Percentiles rank a stretch among this genome's conserved stretches.
Conservation (phyloP, 2,797 vertebrate species). For the Microctenopoma steveboyesi region DNA sequence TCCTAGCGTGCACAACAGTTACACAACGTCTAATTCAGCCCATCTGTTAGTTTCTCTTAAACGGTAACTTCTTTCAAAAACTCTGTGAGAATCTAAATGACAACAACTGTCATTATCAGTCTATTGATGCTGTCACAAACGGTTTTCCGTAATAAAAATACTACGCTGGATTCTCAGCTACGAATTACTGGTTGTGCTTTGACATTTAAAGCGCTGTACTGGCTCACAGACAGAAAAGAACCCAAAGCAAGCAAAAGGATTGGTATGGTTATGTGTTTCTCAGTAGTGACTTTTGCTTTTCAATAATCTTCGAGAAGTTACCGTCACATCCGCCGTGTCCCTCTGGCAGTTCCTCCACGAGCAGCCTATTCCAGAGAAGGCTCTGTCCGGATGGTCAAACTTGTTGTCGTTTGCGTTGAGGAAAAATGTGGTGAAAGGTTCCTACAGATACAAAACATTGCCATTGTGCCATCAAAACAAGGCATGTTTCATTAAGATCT, state of each 20-base stretch:
- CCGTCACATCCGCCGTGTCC: conserved; percentile 98
- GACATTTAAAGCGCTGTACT: too few species aligned
- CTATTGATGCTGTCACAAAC: neutral
- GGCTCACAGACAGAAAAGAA: too few species aligned
- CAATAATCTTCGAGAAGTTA: conserved; percentile 52
- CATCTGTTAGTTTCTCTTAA: neutral
- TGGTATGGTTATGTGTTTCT: too few species aligned
- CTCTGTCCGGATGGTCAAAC: conserved; percentile 96
- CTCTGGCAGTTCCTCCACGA: conserved; percentile 98
- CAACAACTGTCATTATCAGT: neutral
- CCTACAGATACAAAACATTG: conserved; percentile 77
- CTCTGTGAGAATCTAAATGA: neutral
- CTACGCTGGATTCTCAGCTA: neutral
- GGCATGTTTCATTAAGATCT: too few species aligned
- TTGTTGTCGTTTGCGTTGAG: conserved; percentile 94
- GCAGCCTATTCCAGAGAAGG: conserved; percentile 93
- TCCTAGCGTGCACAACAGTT: conserved; percentile 76
- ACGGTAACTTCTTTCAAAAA: neutral
- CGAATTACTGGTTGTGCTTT: neutral
- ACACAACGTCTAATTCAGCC: conserved; percentile 1
- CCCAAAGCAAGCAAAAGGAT: too few species aligned
- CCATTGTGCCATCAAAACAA: neutral
- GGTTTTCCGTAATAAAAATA: too few species aligned
- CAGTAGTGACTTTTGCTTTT: too few species aligned
- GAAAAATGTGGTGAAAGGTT: conserved; percentile 98